Evolutionary conservation across 1,140 invertebrate species (phyloP).

Genomic region (Conus betulinus): DNA sequence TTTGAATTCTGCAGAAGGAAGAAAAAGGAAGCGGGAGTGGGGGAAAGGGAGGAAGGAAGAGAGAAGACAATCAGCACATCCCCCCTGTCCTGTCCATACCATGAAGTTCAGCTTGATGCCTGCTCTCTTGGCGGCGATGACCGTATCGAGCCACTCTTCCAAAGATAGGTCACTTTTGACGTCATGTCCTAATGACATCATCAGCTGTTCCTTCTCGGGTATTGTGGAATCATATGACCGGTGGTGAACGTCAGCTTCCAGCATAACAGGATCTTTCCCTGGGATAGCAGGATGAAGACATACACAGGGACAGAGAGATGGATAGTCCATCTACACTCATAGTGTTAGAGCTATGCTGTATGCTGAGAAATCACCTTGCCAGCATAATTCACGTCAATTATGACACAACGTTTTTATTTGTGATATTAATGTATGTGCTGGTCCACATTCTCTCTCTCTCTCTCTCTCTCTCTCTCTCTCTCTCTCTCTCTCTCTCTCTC

Average conservation of each 20-base stretch:
- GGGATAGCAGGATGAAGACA: neutral
- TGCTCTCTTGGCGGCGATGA: neutral
- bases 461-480: neutral
- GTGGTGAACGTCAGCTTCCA: conserved; percentile 20
- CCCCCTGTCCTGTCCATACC: neutral
- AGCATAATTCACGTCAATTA: too few species aligned
- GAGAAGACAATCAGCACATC: neutral
- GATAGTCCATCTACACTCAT: neutral
- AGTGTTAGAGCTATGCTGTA: too few species aligned
- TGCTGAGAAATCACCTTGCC: too few species aligned
- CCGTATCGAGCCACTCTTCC: conserved; percentile 22
- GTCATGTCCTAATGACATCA: conserved; percentile 15
- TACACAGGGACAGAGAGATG: neutral
- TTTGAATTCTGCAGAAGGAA: too few species aligned
- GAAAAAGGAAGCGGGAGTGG: too few species aligned
- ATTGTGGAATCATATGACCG: neutral
- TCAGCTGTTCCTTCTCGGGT: conserved; percentile 20
- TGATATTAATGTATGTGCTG: too few species aligned
- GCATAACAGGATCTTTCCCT: conserved; percentile 3
- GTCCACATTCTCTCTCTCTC: neutral
- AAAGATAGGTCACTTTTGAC: neutral
- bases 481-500: conserved; percentile 12
- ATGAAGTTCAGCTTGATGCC: conserved; percentile 39
- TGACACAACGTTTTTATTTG: too few species aligned
- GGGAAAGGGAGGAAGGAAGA: too few species aligned